Conservation (phyloP, 2,888 invertebrate species). For the Chrysotoxum bicinctum region DNA sequence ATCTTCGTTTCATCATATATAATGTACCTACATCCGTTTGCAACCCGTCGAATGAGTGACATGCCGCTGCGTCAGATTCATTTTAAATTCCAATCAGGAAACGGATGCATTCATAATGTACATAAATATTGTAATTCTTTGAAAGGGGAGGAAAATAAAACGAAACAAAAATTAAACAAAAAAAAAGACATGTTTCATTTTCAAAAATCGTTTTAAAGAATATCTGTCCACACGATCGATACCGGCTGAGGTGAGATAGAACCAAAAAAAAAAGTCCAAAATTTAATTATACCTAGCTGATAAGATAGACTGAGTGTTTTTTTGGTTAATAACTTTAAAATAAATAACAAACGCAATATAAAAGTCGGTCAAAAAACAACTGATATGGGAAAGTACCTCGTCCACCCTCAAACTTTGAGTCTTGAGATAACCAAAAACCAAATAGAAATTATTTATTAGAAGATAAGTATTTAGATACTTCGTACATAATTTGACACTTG, state of each 20-base stretch:
- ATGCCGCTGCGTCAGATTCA: conserved; percentile 62
- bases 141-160: conserved; percentile 3
- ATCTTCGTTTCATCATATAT: conserved; percentile 51
- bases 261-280: conserved; percentile 32
- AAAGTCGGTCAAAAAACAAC: conserved; percentile 56
- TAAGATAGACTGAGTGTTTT: conserved; percentile 34
- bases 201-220: conserved; percentile 21
- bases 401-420: background rate
- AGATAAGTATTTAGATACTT: conserved; percentile 32
- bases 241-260: background rate
- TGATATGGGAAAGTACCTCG: conserved; percentile 27
- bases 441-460: conserved; percentile 31
- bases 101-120: conserved; percentile 65
- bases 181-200: background rate
- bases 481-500: conserved; percentile 66
- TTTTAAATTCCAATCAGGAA: conserved; percentile 69
- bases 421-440: conserved; percentile 5
- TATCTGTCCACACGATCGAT: conserved; percentile 17
- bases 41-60: conserved; percentile 58
- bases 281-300: conserved; percentile 56
- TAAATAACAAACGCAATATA: conserved; percentile 58
- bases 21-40: conserved; percentile 37
- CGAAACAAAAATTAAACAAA: background rate
- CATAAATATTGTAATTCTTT: conserved; percentile 53
- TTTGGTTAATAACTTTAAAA: conserved; percentile 4